Evolutionary conservation across 2,888 invertebrate species (phyloP).

Genomic region (Parnassius glacialis): DNA sequence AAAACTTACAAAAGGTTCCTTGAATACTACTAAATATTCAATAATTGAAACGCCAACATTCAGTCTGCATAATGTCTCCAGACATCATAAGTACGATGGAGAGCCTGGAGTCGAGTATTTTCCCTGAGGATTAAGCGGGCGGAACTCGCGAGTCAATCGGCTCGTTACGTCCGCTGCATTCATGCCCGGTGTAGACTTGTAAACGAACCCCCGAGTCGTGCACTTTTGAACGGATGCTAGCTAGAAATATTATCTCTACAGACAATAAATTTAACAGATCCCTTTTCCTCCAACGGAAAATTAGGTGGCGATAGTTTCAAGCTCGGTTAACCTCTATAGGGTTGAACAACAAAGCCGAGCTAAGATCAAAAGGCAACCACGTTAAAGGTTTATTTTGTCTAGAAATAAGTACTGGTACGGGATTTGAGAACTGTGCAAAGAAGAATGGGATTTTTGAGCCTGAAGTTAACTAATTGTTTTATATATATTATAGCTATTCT

Average conservation of each 20-base stretch:
- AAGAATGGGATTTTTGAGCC: too few relatives aligned
- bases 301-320: slow-evolving; percentile 28
- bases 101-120: slow-evolving; percentile 28
- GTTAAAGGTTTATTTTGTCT: slow-evolving; percentile 17
- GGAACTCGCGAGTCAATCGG: slow-evolving; percentile 37
- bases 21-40: slow-evolving; percentile 20
- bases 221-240: slow-evolving; percentile 34
- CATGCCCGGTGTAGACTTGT: slow-evolving; percentile 35
- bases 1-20: slow-evolving; percentile 2
- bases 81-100: slow-evolving; percentile 9
- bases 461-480: too few relatives aligned
- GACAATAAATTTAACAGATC: slow-evolving; percentile 35
- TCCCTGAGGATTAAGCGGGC: slow-evolving; percentile 32
- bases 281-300: slow-evolving; percentile 32
- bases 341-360: slow-evolving; percentile 16
- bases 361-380: slow-evolving; percentile 20
- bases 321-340: slow-evolving; percentile 28
- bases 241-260: slow-evolving; percentile 36
- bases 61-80: slow-evolving; percentile 14
- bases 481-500: too few relatives aligned
- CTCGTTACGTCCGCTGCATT: slow-evolving; percentile 36
- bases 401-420: neutral
- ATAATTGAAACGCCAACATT: slow-evolving; percentile 17
- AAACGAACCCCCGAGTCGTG: slow-evolving; percentile 38
- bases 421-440: too few relatives aligned